Conservation (phyloP, 1,140 invertebrate species). For the Neotoxoptera formosana region DNA sequence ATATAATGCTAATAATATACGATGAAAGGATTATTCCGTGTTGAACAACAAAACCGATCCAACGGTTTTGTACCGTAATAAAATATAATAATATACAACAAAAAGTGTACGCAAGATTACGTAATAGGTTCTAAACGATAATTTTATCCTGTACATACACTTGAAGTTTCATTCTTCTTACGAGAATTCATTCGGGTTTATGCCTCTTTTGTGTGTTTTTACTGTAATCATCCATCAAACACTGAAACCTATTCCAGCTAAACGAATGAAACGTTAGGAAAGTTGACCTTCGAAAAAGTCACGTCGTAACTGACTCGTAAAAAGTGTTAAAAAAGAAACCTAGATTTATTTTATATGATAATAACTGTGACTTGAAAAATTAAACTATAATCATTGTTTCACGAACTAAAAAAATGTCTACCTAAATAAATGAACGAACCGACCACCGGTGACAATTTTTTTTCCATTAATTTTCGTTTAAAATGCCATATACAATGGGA, state of each 20-base stretch:
- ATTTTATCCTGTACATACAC: neutral
- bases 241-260: neutral
- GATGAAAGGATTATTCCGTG: neutral
- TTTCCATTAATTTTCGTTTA: no score
- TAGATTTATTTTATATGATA: neutral
- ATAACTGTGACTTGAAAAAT: neutral
- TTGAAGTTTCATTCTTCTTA: neutral
- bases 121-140: neutral
- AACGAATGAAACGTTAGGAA: neutral
- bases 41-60: neutral
- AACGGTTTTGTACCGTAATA: neutral
- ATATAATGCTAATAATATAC: neutral
- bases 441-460: neutral
- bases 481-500: no score
- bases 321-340: neutral
- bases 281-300: neutral
- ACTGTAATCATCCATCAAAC: neutral
- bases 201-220: neutral
- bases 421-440: neutral
- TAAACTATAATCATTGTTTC: neutral
- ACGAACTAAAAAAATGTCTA: no score
- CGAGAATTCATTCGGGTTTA: neutral
- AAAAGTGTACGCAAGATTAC: neutral
- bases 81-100: neutral
- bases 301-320: neutral